A percentile compares a stretch with the other conserved stretches of the same genome.
Conservation (phyloP, 1,140 invertebrate species). For the Lepidostoma basale region DNA sequence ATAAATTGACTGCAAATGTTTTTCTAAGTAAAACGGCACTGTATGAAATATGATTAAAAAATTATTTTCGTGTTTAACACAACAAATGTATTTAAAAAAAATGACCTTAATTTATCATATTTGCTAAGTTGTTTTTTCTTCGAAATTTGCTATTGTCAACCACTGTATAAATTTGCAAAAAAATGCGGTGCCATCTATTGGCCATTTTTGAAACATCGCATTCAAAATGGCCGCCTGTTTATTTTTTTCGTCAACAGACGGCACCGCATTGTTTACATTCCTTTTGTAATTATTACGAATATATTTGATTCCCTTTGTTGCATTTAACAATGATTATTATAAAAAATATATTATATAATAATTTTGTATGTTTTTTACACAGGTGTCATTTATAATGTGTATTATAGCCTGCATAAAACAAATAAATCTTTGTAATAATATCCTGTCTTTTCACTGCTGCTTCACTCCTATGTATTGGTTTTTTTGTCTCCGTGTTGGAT, state of each 20-base stretch:
- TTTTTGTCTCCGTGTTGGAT: too few species aligned
- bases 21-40: too few species aligned
- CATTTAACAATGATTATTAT: not conserved
- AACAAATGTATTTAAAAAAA: not conserved
- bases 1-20: too few species aligned
- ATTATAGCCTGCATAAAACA: conserved; percentile 12
- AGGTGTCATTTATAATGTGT: conserved; percentile 7
- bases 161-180: too few species aligned
- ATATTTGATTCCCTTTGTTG: not conserved
- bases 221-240: not conserved
- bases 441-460: too few species aligned
- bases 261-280: conserved; percentile 3
- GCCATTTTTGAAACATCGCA: not conserved
- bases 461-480: too few species aligned
- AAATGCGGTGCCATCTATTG: conserved; percentile 6
- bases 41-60: too few species aligned
- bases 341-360: not conserved
- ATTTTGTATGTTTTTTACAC: conserved; percentile 17
- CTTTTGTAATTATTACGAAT: conserved; percentile 4
- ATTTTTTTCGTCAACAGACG: conserved; percentile 1
- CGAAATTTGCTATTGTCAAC: not conserved
- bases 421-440: conserved; percentile 26
- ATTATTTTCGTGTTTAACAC: not conserved
- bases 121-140: not conserved
- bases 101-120: not conserved